These are phyloP conservation scores for Coelopa pilipes DNA, from an alignment of 2,888 invertebrate species.

Conservation along the genomic window DNA sequence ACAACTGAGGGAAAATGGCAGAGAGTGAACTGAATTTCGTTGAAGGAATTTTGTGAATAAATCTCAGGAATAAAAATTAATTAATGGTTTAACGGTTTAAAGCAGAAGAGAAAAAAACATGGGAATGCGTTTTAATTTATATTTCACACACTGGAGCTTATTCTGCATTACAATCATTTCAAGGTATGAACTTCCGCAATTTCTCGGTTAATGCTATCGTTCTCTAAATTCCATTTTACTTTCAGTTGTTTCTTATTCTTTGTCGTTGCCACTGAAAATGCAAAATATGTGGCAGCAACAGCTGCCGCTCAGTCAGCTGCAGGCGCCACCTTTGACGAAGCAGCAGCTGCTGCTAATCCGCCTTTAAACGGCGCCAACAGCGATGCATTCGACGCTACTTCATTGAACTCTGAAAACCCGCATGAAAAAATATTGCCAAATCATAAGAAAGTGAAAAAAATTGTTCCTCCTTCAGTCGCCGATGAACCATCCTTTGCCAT, in stretches of 20 bases:
- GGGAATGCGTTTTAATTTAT: constrained; percentile 46
- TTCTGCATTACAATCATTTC: constrained; percentile 46
- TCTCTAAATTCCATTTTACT: constrained; percentile 12
- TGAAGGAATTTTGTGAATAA: background rate
- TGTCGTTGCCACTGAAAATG: constrained; percentile 47
- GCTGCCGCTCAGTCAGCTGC: background rate
- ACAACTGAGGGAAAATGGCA: constrained; percentile 30
- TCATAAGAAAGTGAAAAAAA: constrained; percentile 47
- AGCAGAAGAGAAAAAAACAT: too few species aligned
- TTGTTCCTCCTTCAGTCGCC: constrained; percentile 11
- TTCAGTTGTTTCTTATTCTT: constrained; percentile 47
- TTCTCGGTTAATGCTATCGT: background rate
- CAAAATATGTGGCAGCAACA: constrained; percentile 42
- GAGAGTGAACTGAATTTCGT: constrained; percentile 20
- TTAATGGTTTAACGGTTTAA: background rate
- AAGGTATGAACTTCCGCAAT: constrained; percentile 40
- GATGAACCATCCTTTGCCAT: background rate
- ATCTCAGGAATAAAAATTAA: constrained; percentile 2
- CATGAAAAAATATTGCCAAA: constrained; percentile 44
- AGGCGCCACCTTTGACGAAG: constrained; percentile 37
- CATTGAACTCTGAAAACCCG: constrained; percentile 29
- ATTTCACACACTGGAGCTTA: constrained; percentile 43
- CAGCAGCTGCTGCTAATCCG: constrained; percentile 1
- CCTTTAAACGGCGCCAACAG: constrained; percentile 18
- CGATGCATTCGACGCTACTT: constrained; percentile 11